Evolutionary conservation across 2,888 invertebrate species (phyloP).

Genomic region (Cerastoderma edule): DNA sequence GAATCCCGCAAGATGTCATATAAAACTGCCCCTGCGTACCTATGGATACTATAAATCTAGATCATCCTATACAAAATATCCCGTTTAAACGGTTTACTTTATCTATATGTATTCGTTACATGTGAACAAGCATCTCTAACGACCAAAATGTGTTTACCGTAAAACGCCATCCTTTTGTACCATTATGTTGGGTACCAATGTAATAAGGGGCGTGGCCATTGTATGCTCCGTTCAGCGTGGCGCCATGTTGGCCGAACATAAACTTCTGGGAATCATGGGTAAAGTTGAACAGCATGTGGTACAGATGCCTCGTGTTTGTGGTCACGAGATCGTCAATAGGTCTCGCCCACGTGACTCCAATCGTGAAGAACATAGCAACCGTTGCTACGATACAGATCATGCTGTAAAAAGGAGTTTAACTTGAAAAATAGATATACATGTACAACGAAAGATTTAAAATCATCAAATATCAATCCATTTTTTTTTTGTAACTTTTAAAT

Average conservation of each 20-base stretch:
- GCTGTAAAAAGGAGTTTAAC: too few relatives aligned
- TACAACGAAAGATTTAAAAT: too few relatives aligned
- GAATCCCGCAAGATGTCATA: too few relatives aligned
- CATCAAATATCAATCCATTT: too few relatives aligned
- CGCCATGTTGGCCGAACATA: conserved; percentile 55
- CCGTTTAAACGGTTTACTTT: too few relatives aligned
- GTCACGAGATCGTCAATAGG: conserved; percentile 42
- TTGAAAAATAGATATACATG: too few relatives aligned
- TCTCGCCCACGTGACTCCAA: neutral
- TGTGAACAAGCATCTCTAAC: too few relatives aligned
- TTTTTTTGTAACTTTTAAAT: too few relatives aligned
- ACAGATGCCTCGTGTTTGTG: conserved; percentile 34
- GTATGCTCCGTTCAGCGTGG: conserved; percentile 39
- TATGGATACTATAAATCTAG: too few relatives aligned
- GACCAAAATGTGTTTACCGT: conserved; percentile 30
- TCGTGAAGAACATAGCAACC: neutral
- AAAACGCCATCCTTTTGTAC: conserved; percentile 40
- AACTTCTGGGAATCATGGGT: conserved; percentile 34
- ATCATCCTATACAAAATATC: too few relatives aligned
- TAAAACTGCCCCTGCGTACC: too few relatives aligned
- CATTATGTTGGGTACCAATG: conserved; percentile 22
- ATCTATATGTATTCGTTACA: too few relatives aligned
- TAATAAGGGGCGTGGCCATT: conserved; percentile 49
- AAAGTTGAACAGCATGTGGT: conserved; percentile 23
- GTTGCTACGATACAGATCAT: neutral